phyloP scores from a whole-genome alignment of 2,113 vertebrate genomes.

The Corythornis cristatus region DNA sequence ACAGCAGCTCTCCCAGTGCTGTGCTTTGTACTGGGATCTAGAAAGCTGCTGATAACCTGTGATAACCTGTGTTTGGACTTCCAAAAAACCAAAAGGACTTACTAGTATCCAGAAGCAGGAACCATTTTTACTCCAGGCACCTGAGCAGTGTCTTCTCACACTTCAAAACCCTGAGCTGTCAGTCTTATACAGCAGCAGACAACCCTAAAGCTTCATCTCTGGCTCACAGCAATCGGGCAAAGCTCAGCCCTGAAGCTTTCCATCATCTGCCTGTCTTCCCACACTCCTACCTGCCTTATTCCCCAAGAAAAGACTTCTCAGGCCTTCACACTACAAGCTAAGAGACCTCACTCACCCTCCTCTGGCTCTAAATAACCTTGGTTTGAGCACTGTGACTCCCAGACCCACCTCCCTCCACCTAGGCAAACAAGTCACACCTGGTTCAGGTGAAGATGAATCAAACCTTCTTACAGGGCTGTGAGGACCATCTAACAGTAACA shows the following conservation, averaged over 20 bases:
- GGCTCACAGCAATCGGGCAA: background rate
- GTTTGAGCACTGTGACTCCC: background rate
- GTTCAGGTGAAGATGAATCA: background rate
- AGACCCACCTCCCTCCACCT: background rate
- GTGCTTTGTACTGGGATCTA: background rate
- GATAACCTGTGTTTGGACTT: background rate
- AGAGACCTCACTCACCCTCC: rapidly evolving
- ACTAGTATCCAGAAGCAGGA: background rate
- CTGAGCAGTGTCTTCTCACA: background rate
- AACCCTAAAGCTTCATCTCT: background rate
- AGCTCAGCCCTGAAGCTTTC: background rate
- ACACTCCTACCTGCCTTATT: background rate
- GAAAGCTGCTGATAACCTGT: background rate
- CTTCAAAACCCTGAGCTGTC: background rate
- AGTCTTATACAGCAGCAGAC: background rate
- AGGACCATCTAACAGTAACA: background rate
- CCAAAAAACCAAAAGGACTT: background rate
- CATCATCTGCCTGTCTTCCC: background rate
- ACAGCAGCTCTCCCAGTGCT: background rate
- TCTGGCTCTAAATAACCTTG: background rate
- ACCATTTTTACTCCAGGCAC: background rate
- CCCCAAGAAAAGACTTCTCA: background rate
- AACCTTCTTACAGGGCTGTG: background rate
- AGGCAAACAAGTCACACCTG: background rate
- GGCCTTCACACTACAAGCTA: background rate